phyloP scores from a whole-genome alignment of 2,888 invertebrate species.

The Clusia tigrina region DNA sequence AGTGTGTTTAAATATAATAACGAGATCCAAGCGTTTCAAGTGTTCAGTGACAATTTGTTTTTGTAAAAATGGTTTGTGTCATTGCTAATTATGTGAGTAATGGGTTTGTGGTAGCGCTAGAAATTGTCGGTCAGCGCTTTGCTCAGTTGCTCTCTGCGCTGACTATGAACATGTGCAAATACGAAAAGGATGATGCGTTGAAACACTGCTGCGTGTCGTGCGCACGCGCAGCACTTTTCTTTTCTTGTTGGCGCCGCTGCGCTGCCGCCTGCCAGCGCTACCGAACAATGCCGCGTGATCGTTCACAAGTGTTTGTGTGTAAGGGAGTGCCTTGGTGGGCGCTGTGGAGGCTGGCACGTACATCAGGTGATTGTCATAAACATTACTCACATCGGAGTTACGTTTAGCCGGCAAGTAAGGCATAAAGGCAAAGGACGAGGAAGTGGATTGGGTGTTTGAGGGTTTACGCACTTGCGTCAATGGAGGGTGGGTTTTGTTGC shows the following conservation, averaged over 20 bases:
- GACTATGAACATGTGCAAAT: slow-evolving; percentile 65
- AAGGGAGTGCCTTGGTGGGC: slow-evolving; percentile 40
- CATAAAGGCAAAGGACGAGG: slow-evolving; percentile 60
- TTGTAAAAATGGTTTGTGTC: slow-evolving; percentile 2
- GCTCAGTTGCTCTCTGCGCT: slow-evolving; percentile 40
- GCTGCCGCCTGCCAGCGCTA: slow-evolving; percentile 24
- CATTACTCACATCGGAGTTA: slow-evolving; percentile 60
- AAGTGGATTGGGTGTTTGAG: slow-evolving; percentile 56
- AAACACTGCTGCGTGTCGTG: slow-evolving; percentile 54
- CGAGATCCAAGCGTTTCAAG: slow-evolving; percentile 42
- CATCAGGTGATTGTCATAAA: slow-evolving; percentile 60
- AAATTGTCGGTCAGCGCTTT: slow-evolving; percentile 19
- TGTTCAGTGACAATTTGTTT: slow-evolving; percentile 20
- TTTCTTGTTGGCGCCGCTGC: slow-evolving; percentile 37
- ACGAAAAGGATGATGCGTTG: slow-evolving; percentile 61
- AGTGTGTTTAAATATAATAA: slow-evolving; percentile 8
- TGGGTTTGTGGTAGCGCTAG: neutral
- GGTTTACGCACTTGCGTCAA: slow-evolving; percentile 41
- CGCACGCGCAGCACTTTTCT: slow-evolving; percentile 40
- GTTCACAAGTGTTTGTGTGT: slow-evolving; percentile 52
- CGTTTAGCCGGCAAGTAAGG: slow-evolving; percentile 59
- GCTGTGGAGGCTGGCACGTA: slow-evolving; percentile 50
- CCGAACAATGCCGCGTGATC: slow-evolving; percentile 54
- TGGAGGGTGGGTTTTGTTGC: slow-evolving; percentile 30
- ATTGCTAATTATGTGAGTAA: neutral